Percentiles rank a stretch among this genome's conserved stretches.
Evolutionary conservation across 2,113 vertebrate species (phyloP).

Genomic region (Prietella phreatophila): DNA sequence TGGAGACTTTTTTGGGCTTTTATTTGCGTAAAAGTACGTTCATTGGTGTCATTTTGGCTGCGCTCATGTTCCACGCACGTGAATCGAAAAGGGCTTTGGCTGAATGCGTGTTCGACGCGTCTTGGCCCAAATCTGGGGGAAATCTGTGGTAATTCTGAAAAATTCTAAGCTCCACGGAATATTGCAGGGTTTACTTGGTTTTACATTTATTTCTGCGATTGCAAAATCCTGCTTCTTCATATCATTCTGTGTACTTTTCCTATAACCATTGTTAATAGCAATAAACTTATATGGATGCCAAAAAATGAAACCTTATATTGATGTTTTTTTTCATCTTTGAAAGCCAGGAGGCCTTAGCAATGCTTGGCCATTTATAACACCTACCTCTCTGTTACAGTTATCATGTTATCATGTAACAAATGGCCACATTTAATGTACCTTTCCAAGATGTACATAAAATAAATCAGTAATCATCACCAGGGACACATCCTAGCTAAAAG

Average conservation of each 20-base stretch:
- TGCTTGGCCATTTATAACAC: neutral
- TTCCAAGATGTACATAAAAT: neutral
- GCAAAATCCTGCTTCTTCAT: neutral
- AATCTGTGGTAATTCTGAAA: no score
- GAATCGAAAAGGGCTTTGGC: no score
- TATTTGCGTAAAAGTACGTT: no score
- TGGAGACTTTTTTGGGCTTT: no score
- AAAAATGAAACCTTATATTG: neutral
- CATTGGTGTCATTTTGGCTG: no score
- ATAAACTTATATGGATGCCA: neutral
- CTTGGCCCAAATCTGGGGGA: no score
- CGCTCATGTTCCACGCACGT: no score
- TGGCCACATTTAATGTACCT: neutral
- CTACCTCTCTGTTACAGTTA: neutral
- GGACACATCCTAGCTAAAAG: neutral
- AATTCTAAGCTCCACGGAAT: no score
- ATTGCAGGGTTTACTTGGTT: no score
- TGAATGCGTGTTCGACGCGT: no score
- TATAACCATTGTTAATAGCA: neutral
- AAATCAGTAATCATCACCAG: neutral
- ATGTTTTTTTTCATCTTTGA: neutral
- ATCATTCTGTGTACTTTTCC: neutral
- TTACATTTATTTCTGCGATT: no score
- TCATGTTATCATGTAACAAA: neutral
- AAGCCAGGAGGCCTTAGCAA: neutral